phyloP scores from a whole-genome alignment of 2,797 vertebrate genomes.

The Mastacembelus armatus region DNA sequence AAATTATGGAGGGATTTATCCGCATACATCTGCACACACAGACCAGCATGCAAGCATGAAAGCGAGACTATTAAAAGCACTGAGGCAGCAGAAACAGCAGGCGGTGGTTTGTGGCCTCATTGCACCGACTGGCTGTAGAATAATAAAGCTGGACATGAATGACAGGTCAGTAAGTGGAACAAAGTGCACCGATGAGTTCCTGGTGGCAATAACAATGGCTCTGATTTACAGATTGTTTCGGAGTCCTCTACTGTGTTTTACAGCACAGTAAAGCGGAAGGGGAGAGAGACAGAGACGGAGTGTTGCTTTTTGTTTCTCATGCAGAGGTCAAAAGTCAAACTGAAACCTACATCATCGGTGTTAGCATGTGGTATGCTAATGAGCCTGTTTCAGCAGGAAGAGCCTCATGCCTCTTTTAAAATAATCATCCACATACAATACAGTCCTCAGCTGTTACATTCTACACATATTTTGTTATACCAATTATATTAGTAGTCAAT shows the following conservation, averaged over 20 bases:
- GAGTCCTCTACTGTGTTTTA: conserved; percentile 34
- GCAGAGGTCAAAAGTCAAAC: conserved; percentile 51
- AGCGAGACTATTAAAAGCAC: conserved; percentile 68
- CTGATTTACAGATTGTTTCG: conserved; percentile 57
- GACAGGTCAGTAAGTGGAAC: conserved; percentile 69
- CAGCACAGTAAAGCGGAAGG: conserved; percentile 30
- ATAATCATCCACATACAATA: background rate
- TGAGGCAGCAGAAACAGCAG: conserved; percentile 78
- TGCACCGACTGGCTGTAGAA: conserved; percentile 64
- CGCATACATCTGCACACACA: conserved; percentile 35
- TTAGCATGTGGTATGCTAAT: conserved; percentile 39
- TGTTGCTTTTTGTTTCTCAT: conserved; percentile 42
- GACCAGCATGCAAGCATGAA: conserved; percentile 50
- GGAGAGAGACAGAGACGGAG: conserved; percentile 23
- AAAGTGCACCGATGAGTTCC: conserved; percentile 59
- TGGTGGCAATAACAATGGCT: conserved; percentile 49
- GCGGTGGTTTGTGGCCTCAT: conserved; percentile 74
- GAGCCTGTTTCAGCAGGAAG: conserved; percentile 2
- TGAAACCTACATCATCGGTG: conserved; percentile 20
- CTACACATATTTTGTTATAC: no score
- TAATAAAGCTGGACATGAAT: conserved; percentile 71
- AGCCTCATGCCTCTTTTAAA: background rate
- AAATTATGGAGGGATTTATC: conserved; percentile 59
- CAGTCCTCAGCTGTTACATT: background rate
- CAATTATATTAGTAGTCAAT: background rate